Evolutionary conservation across 1,140 invertebrate genomes (phyloP), one percentile per base, ranked within the genome.

Genomic region (Calephelis nemesis): DNA sequence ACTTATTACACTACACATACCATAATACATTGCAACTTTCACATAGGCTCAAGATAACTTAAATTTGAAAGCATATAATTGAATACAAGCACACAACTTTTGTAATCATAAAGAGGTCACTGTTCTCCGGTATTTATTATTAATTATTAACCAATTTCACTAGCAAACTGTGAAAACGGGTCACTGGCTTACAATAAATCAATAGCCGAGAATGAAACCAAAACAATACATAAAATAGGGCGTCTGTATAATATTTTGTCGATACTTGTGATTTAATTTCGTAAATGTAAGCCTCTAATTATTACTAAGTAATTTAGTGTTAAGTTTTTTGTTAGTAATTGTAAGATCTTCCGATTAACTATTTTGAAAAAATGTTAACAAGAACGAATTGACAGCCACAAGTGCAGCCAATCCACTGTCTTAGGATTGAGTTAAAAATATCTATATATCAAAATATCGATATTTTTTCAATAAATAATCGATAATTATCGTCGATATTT

Each of bases 111-210:
- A n/a, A 19, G 19, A 19, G 50, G 48, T 50, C 73, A 77, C 76
- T 72, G 65, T 66, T 58, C 66, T 47, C 54, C n/a, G 62, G 45
- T 39, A 19, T 39, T 76, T 81, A 75, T 74, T 77, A 86, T 90
- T 83, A 85, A 90, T 83, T 85, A 90, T 90, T 90, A 85, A 88
- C 79, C 79, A 78, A 75, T 73, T 75, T 81, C 79, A 83, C 78
- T 79, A 82, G 79, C 82, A 74, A 84, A 86, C 84, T 79, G 83
- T 74, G 75, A 83, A 84, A 82, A 85, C 83, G 85, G 88, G 86
- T 91, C 88, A 90, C 77, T 87, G 76, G 81, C 81, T 75, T 83
- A 85, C 78, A 75, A 87, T 88, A 91, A 91, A 91, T 91, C 88
- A 91, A 89, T 91, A 91, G 81, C 85, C 76, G 74, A 82, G 82